These are phyloP conservation scores for Holocentrus rufus DNA, from an alignment of 2,797 vertebrate species.

Conservation along the genomic window DNA sequence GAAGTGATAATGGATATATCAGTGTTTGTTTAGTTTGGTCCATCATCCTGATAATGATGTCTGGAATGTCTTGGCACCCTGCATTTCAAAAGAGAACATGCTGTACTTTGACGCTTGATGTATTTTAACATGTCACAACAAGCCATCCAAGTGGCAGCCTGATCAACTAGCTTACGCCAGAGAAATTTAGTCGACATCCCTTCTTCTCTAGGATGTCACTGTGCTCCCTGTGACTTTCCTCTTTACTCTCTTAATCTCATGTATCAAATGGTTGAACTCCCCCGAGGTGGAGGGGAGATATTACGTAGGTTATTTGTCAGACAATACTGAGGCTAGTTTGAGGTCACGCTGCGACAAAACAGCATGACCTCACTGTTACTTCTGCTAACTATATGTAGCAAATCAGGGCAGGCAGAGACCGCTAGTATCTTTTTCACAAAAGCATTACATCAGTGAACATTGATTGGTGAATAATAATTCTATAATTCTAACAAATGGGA, in stretches of 20 bases:
- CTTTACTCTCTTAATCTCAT: constrained; percentile 18
- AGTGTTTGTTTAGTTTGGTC: constrained; percentile 21
- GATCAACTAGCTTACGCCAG: constrained; percentile 3
- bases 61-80: constrained; percentile 32
- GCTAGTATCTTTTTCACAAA: too few species aligned
- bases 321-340: constrained; percentile 47
- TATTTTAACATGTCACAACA: constrained; percentile 1
- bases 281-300: constrained; percentile 10
- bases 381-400: constrained; percentile 37
- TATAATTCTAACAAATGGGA: too few species aligned
- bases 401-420: constrained; percentile 22
- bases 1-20: too few species aligned
- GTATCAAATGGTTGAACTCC: constrained; percentile 30
- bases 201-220: constrained; percentile 14
- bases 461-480: too few species aligned
- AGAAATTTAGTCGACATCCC: background rate
- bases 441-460: too few species aligned
- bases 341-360: constrained; percentile 52
- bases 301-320: constrained; percentile 44
- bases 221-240: constrained; percentile 34
- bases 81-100: constrained; percentile 33
- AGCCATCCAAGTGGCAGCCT: constrained; percentile 14
- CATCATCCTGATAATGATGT: constrained; percentile 34
- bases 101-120: constrained; percentile 36
- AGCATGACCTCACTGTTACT: constrained; percentile 25